These are phyloP conservation scores for Drosophila multiciliata DNA, from an alignment of 2,888 invertebrate genomes.

Conservation along the genomic window DNA sequence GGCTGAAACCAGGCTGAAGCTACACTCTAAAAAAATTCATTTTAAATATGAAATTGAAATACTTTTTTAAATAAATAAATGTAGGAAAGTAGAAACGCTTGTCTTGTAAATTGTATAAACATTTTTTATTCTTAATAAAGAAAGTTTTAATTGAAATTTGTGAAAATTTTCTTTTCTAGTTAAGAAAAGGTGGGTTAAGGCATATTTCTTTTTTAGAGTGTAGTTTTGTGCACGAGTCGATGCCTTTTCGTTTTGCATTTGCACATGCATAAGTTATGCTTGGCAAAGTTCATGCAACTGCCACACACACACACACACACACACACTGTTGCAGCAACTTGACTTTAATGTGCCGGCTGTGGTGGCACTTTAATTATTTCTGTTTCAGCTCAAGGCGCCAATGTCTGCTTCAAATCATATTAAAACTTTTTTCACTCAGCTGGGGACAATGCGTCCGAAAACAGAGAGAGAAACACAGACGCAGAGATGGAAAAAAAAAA, in stretches of 20 bases:
- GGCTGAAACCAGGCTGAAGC: background rate
- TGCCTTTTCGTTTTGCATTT: conserved; percentile 31
- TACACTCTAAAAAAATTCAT: background rate
- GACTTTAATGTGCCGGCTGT: conserved; percentile 55
- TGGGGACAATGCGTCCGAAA: conserved; percentile 18
- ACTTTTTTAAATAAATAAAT: background rate
- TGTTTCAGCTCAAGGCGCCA: conserved; percentile 47
- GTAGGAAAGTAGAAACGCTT: background rate
- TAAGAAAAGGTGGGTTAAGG: background rate
- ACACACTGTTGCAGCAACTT: conserved; percentile 32
- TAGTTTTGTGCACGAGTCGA: background rate
- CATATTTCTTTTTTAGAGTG: background rate
- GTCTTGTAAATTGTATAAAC: background rate
- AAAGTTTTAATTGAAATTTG: background rate
- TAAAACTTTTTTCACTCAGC: conserved; percentile 62
- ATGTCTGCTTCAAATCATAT: conserved; percentile 77
- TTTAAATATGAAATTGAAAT: background rate
- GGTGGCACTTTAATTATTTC: conserved; percentile 69
- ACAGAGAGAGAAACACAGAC: background rate
- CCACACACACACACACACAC: conserved; percentile 39
- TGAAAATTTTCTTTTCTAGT: background rate
- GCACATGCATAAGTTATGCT: conserved; percentile 72
- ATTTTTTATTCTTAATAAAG: background rate
- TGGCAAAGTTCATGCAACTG: conserved; percentile 69
- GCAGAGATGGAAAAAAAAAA: conserved; percentile 17